Conservation (phyloP, 2,888 invertebrate species). For the Biston stratarius region DNA sequence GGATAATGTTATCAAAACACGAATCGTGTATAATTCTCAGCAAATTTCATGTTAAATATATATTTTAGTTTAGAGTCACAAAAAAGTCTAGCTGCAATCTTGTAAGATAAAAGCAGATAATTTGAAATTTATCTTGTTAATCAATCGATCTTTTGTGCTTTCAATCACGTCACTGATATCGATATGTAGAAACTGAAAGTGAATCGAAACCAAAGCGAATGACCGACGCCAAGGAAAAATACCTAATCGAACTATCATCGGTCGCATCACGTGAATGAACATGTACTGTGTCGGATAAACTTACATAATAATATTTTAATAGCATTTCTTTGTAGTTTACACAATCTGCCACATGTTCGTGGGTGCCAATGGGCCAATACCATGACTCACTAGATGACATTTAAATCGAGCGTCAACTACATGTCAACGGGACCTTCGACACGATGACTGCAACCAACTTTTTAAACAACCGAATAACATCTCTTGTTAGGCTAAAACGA, state of each 20-base stretch:
- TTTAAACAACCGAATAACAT: background rate
- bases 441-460: background rate
- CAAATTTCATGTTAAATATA: background rate
- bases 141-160: slow-evolving; percentile 50
- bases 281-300: slow-evolving; percentile 30
- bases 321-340: slow-evolving; percentile 41
- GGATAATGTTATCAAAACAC: slow-evolving; percentile 16
- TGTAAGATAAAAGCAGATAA: slow-evolving; percentile 23
- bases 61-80: background rate
- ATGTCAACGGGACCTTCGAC: slow-evolving; percentile 1
- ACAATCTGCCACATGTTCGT: slow-evolving; percentile 39
- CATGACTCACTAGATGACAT: slow-evolving; percentile 32
- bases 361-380: slow-evolving; percentile 36
- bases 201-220: slow-evolving; percentile 58
- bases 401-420: slow-evolving; percentile 16
- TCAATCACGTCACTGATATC: slow-evolving; percentile 51
- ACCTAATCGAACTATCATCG: slow-evolving; percentile 55
- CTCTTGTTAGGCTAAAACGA: no score
- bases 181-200: slow-evolving; percentile 52
- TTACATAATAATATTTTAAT: slow-evolving; percentile 39
- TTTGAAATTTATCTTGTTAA: slow-evolving; percentile 46
- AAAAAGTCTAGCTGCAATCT: slow-evolving; percentile 8
- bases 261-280: slow-evolving; percentile 38
- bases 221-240: slow-evolving; percentile 55
- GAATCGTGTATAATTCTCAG: slow-evolving; percentile 1